A percentile compares a stretch with the other conserved stretches of the same genome.
These are phyloP conservation scores for Misgurnus anguillicaudatus DNA, from an alignment of 2,113 vertebrate genomes.

Conservation along the genomic window DNA sequence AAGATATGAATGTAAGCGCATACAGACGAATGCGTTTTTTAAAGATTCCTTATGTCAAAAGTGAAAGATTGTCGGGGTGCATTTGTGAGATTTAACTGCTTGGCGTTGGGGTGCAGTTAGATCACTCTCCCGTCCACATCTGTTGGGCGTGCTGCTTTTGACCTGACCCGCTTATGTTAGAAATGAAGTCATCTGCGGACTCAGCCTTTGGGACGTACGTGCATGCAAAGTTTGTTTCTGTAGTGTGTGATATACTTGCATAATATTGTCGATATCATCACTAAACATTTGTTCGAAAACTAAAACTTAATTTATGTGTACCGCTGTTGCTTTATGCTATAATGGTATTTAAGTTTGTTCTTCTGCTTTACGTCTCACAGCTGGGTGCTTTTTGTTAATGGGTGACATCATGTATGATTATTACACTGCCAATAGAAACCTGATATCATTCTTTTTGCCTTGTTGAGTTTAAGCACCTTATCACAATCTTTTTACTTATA, in stretches of 20 bases:
- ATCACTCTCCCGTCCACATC: slow-evolving; percentile 45
- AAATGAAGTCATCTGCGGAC: slow-evolving; percentile 48
- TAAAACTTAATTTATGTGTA: too few relatives aligned
- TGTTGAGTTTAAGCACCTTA: slow-evolving; percentile 35
- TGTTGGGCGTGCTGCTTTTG: slow-evolving; percentile 41
- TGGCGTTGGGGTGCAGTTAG: not conserved
- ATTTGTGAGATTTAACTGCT: not conserved
- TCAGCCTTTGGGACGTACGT: slow-evolving; percentile 14
- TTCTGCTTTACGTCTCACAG: not conserved
- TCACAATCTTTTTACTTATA: slow-evolving; percentile 33
- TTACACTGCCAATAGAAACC: slow-evolving; percentile 44
- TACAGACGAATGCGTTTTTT: not conserved
- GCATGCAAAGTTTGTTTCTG: not conserved
- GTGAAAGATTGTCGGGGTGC: not conserved
- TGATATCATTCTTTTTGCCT: slow-evolving; percentile 54
- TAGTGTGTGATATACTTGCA: not conserved
- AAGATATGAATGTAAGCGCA: not conserved
- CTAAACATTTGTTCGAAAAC: not conserved
- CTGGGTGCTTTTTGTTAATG: slow-evolving; percentile 44
- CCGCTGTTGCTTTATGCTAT: not conserved
- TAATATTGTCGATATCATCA: not conserved
- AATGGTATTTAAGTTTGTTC: not conserved
- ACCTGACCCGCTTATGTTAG: slow-evolving; percentile 46
- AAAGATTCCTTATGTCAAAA: not conserved
- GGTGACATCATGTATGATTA: slow-evolving; percentile 61